Evolutionary conservation across 2,888 invertebrate species (phyloP), one percentile per base, ranked within the genome.

Genomic region (Agrochola lota): DNA sequence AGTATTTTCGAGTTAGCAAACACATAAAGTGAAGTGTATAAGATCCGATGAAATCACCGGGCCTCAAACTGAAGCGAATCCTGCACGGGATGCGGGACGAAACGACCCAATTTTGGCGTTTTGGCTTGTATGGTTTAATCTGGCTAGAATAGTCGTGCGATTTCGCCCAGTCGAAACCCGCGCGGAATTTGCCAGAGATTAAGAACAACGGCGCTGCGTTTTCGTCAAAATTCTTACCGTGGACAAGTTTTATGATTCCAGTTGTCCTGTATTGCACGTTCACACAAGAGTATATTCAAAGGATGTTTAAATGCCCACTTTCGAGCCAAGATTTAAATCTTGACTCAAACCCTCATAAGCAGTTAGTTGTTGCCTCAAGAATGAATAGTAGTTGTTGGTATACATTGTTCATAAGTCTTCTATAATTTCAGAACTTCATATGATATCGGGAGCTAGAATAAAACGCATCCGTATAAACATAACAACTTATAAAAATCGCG

Each of bases 381-480:
- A 52, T 55, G 6, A 55, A 35, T 15, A 35, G 4, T 49, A 7
- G 20, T 46, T 26, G 23, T 52, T 23, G 0, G 0, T 12, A 5
- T 26, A 40, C 15, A 43, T 30, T 17, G 11, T 67, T 23, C 6
- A 52, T 35, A 26, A 7, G 6, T 26, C 3, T 46, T 59, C 26
- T 60, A 23, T 26, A 15, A 52, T 85, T 88, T 46, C 82, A 84
- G 85, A 79, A 71, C 74, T 74, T 91, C 92, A 83, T 91, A 95
- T 95, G 95, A 92, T 91, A 93, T 88, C 93, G 81, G 89, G 80
- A 59, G 80, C 89, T 40, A 87, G 79, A 35, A 87, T 87, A 64
- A 92, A 88, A 91, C 92, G 87, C 74, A 88, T 95, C 72, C 84
- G 86, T 55, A 95, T 96, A 73, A 82, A 93, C 23, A 95, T 96